Evolutionary conservation across 2,888 invertebrate species (phyloP), one percentile per base, ranked within the genome.

Genomic region (Calliphora vomitoria): DNA sequence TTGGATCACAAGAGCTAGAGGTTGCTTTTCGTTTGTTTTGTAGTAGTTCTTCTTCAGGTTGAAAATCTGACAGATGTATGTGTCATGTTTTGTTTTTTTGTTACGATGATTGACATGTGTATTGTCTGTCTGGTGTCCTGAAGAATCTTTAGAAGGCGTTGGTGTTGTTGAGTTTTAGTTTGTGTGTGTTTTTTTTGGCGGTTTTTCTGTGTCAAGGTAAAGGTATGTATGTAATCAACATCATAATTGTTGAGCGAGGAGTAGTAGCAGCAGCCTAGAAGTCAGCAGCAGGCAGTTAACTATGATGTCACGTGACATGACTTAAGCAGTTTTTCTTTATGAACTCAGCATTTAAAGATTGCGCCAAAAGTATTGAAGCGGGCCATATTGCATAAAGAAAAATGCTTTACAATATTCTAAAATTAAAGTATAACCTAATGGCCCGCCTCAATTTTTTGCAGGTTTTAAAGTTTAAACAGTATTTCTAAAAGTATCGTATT

Each of bases 281-380:
- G 20, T 41, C 41, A 41, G 10, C 50, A 74, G 66, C 74, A 55
- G 44, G 55, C 18, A 6, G 8, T 69, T 62, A 25, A 25, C 25
- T 25, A 62, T 71, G 10, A 55, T 64, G 76, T 76, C 81, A 85
- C 81, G 75, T 85, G 85, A 81, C 81, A 85, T 85, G 69, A 85
- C 80, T 71, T 80, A 60, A 80, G 75, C 85, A 85, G 41, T 50
- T 80, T 75, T 75, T 66, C 6, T 58, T 41, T 31, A 15, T 6
- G n/a, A 3, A 15, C 10, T 1, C 3, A n/a, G 10, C 5, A 6
- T n/a, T 20, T 53, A 15, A 47, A 62, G 4, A 76, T 53, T 66
- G 76, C 76, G 66, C 66, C 66, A 66, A 66, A 78, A 50, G 13
- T 15, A 15, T 47, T 47, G 4, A 47, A 4, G 10, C 11, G 47